Base-by-base conservation (phyloP, 2,113 vertebrate species). In the Xenus cinereus region DNA sequence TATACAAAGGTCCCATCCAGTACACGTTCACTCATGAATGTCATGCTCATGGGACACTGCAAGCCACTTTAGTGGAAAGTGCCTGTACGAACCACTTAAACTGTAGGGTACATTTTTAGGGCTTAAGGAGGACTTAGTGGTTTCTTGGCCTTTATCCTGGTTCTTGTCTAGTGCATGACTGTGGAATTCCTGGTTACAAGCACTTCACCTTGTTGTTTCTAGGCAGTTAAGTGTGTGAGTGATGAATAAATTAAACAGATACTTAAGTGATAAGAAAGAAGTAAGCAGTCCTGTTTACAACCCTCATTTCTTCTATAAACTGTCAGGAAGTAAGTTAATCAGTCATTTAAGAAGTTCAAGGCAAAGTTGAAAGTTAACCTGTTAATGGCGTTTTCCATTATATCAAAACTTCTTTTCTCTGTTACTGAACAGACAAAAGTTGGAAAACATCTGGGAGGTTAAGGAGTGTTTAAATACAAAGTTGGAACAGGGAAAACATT, bases 161-260 rank as follows among this genome's bases (percentile, higher is more conserved):
- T 20, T 82, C 41, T 86, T 12, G 17, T 82, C 83, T 64, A 69
- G 66, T 87, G 78, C 54, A 79, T 74, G 91, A 89, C 74, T 33
- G 26, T 57, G 76, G 68, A 93, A 88, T 87, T 95, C 37, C 9
- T 87, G 86, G 89, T 93, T 82, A 50, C 35, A 91, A 90, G 73
- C 57, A 72, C 77, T 93, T 95, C 60, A 81, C 68, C 51, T 76
- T 15, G 35, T 35, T 33, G 48, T 92, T 90, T 93, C 90, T 59
- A 69, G 87, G 80, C 57, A 62, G 89, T 95, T 96, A 90, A 90
- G 62, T 93, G 62, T 46, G 90, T 95, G 91, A 91, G 95, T 96
- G 95, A 96, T 97, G 90, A 96, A 96, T 97, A 96, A 94, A 96
- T 96, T 97, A 96, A 95, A 93, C 92, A 96, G 95, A 97, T 93